These are phyloP conservation scores for Drosophila kohkoa DNA, from an alignment of 1,140 invertebrate species.

Conservation along the genomic window DNA sequence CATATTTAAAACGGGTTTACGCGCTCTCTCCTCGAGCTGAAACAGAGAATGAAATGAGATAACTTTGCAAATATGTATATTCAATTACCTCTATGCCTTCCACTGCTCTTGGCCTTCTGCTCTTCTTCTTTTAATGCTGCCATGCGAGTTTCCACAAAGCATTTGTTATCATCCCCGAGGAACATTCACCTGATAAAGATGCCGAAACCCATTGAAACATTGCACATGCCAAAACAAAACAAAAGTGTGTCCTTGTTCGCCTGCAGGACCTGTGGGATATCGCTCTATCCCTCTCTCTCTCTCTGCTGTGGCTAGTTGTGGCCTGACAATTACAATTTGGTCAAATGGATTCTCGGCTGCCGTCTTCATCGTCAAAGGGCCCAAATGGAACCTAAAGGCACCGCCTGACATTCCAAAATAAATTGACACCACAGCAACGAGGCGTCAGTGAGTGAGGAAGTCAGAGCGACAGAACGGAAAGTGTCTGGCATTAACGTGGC, in stretches of 20 bases:
- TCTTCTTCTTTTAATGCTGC: not conserved
- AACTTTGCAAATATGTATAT: conserved; percentile 70
- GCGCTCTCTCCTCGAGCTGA: conserved; percentile 19
- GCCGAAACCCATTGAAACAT: conserved; percentile 37
- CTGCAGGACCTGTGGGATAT: conserved; percentile 10
- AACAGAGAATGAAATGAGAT: conserved; percentile 54
- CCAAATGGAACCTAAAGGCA: conserved; percentile 25
- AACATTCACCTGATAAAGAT: conserved; percentile 42
- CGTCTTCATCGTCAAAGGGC: conserved; percentile 37
- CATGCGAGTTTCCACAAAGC: conserved; percentile 24
- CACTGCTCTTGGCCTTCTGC: not conserved
- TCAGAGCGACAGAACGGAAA: too few species aligned
- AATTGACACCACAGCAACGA: conserved; percentile 49
- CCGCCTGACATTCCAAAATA: conserved; percentile 31
- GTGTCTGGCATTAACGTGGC: conserved; percentile 39
- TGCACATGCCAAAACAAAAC: conserved; percentile 2
- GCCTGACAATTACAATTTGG: conserved; percentile 57
- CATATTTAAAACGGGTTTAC: conserved; percentile 67
- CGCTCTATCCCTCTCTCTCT: not conserved
- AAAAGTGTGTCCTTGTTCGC: conserved; percentile 7
- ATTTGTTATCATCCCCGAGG: conserved; percentile 55
- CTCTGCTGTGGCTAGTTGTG: conserved; percentile 7
- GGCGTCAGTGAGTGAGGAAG: not conserved
- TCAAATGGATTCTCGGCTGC: conserved; percentile 52
- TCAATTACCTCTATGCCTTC: conserved; percentile 48